Percentiles rank a stretch among this genome's conserved stretches.
Evolutionary conservation across 2,888 invertebrate species (phyloP).

Genomic region (Emmelina monodactyla): DNA sequence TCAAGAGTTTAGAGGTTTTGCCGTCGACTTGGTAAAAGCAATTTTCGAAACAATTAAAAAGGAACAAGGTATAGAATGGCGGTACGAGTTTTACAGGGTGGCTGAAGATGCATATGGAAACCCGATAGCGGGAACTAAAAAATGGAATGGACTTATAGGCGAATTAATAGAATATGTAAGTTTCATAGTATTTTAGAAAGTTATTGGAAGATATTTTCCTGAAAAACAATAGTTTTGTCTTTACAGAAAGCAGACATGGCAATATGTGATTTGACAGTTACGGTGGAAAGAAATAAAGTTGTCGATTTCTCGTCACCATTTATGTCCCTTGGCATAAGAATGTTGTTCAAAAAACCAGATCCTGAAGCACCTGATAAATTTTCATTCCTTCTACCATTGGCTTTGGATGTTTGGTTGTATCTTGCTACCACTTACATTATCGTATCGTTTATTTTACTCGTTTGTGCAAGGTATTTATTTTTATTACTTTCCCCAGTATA

Average conservation of each 20-base stretch:
- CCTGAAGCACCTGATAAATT: constrained; percentile 82
- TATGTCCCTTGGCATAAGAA: constrained; percentile 68
- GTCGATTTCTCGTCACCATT: constrained; percentile 85
- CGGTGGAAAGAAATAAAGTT: constrained; percentile 84
- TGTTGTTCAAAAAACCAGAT: constrained; percentile 80
- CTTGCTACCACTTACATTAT: constrained; percentile 84
- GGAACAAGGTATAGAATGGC: constrained; percentile 34
- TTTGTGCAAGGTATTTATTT: constrained; percentile 73
- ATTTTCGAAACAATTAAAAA: constrained; percentile 60
- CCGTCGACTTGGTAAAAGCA: constrained; percentile 83
- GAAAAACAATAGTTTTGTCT: too few species aligned
- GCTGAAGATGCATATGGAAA: constrained; percentile 73
- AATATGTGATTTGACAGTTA: constrained; percentile 84
- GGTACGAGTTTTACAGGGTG: constrained; percentile 72
- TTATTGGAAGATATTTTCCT: too few species aligned
- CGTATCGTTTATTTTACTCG: constrained; percentile 81
- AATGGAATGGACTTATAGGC: constrained; percentile 80
- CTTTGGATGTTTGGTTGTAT: constrained; percentile 86
- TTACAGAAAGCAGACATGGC: constrained; percentile 47
- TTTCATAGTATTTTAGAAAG: too few species aligned
- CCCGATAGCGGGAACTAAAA: constrained; percentile 69
- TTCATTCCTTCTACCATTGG: constrained; percentile 87
- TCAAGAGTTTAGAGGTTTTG: constrained; percentile 77
- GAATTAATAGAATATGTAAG: constrained; percentile 77
- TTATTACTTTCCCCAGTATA: too few species aligned